Evolutionary conservation across 2,888 invertebrate species (phyloP), one percentile per base, ranked within the genome.

Genomic region (Carcina quercana): DNA sequence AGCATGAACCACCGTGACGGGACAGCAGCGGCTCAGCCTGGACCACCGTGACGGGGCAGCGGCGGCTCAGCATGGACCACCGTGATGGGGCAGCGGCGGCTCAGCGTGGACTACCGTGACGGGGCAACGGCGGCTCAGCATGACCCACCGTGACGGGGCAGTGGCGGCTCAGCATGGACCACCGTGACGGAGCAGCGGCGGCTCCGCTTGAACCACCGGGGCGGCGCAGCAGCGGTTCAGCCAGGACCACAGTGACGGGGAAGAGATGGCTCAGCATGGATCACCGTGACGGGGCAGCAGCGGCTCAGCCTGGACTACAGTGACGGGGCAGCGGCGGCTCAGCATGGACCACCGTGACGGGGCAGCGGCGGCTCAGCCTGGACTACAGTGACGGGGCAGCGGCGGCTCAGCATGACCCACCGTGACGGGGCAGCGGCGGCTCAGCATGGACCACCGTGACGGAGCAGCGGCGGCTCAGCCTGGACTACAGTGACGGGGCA

Each of bases 281-380:
- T 14, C 30, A 13, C 34, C 29, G 32, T 35, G 37, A 15, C 37
- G 31, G 12, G 37, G 32, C 40, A 38, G 41, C 41, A 34, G 35
- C n/a, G 19, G 25, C 21, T 12, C 19, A 13, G 13, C 15, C n/a
- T 7, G 24, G 5, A 20, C 15, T 28, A 25, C 34, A 26, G 37
- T 37, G 37, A n/a, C 30, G 14, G 12, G 32, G 33, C 40, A 43
- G 32, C 15, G 13, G 25, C 20, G 19, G n/a, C 11, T n/a, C 25
- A 26, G 3, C 4, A 13, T 5, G 28, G 14, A 17, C 25, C 31
- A 17, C 28, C 33, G 33, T 38, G 34, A 17, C 28, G 14, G 19
- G 30, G 32, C 38, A 40, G 35, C 39, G 33, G 36, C 8, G 13
- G n/a, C 15, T 20, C 3, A 8, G 12, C 13, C 15, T 24, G 15